Percentiles rank a stretch among this genome's conserved stretches.
These are phyloP conservation scores for Drosophila tripunctata DNA, from an alignment of 2,888 invertebrate species.

Conservation along the genomic window DNA sequence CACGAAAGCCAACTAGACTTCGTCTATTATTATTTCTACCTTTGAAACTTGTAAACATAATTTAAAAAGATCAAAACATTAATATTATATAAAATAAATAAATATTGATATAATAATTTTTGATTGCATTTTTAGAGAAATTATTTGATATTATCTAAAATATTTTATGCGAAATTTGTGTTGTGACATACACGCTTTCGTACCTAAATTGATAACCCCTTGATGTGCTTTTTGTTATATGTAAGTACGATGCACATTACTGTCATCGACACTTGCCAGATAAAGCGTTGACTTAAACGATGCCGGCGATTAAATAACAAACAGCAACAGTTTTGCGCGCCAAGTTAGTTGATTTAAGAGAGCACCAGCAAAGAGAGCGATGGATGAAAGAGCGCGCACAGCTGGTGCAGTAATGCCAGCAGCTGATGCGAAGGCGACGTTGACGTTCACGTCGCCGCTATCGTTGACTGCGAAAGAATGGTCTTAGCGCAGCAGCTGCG, in stretches of 20 bases:
- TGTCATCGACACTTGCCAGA: background rate
- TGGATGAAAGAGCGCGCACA: slow-evolving; percentile 59
- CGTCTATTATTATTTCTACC: too few relatives aligned
- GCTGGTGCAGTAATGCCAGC: slow-evolving; percentile 60
- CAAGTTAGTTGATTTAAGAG: slow-evolving; percentile 46
- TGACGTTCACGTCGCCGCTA: slow-evolving; percentile 20
- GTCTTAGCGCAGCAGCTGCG: slow-evolving; percentile 67
- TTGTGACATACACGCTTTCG: too few relatives aligned
- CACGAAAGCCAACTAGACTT: too few relatives aligned
- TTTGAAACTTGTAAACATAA: too few relatives aligned
- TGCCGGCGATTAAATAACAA: slow-evolving; percentile 77
- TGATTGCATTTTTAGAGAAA: too few relatives aligned
- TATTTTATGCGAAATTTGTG: too few relatives aligned
- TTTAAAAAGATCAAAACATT: too few relatives aligned
- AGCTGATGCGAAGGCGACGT: slow-evolving; percentile 19
- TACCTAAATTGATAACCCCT: too few relatives aligned
- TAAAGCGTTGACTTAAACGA: slow-evolving; percentile 43
- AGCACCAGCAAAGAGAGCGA: slow-evolving; percentile 33
- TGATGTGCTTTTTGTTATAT: too few relatives aligned
- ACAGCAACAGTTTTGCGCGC: slow-evolving; percentile 77
- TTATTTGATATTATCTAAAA: too few relatives aligned
- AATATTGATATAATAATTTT: too few relatives aligned
- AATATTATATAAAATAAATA: too few relatives aligned
- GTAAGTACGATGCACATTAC: slow-evolving; percentile 10
- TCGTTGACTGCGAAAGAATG: slow-evolving; percentile 65